Evolutionary conservation across 2,113 vertebrate genomes (phyloP).

Genomic region (Mustela nigripes): DNA sequence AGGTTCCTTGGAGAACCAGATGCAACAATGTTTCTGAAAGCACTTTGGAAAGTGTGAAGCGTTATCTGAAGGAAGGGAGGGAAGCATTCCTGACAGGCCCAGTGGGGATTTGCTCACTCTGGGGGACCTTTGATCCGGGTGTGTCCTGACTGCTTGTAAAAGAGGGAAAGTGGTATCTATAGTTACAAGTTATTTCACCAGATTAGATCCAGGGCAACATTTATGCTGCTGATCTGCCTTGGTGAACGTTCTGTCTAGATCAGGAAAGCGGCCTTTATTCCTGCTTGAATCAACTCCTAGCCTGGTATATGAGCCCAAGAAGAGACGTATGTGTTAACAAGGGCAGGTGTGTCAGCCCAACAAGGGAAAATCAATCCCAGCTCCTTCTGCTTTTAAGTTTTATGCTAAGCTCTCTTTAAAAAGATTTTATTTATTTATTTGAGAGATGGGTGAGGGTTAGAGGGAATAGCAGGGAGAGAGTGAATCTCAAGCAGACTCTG

Average conservation of each 20-base stretch:
- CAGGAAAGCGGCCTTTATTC: slow-evolving; percentile 48
- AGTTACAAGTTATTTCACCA: slow-evolving; percentile 33
- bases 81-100: not conserved
- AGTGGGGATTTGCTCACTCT: not conserved
- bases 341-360: not conserved
- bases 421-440: not conserved
- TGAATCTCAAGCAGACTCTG: not conserved
- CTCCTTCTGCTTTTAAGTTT: slow-evolving; percentile 6
- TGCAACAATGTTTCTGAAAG: not conserved
- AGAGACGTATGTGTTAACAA: not conserved
- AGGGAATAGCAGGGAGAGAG: not conserved
- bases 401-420: not conserved
- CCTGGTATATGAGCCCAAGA: not conserved
- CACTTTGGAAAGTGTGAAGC: not conserved
- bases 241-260: not conserved
- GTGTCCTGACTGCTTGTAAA: slow-evolving; percentile 24
- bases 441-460: not conserved
- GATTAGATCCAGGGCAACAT: not conserved
- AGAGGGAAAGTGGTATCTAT: not conserved
- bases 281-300: not conserved
- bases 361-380: slow-evolving; percentile 37
- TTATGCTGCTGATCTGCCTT: not conserved
- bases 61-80: not conserved
- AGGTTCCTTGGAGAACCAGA: not conserved
- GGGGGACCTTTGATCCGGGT: not conserved